phyloP scores from a whole-genome alignment of 2,113 vertebrate genomes.

The Bubalus kerabau region DNA sequence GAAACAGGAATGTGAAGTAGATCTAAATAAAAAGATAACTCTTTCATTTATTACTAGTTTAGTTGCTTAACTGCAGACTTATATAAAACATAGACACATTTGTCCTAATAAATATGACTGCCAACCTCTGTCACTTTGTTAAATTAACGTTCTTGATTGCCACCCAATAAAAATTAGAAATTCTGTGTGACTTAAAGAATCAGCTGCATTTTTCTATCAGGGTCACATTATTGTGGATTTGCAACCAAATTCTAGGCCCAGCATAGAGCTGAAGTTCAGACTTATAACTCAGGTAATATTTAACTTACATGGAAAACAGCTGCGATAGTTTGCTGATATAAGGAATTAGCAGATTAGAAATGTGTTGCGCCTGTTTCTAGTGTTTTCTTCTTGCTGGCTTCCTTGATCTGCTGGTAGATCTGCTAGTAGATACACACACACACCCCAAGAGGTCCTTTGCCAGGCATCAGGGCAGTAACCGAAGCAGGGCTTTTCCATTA shows the following conservation, averaged over 20 bases:
- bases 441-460: not conserved
- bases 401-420: not conserved
- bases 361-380: not conserved
- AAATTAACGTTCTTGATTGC: conserved; percentile 24
- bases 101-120: conserved; percentile 30
- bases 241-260: not conserved
- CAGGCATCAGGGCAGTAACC: not conserved
- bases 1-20: conserved; percentile 34
- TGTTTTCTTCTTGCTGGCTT: not conserved
- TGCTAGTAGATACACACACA: not conserved
- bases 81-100: not conserved
- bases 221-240: not conserved
- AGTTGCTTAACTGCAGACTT: conserved; percentile 25
- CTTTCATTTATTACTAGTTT: conserved; percentile 33
- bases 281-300: not conserved
- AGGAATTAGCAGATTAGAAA: not conserved
- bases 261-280: conserved; percentile 13
- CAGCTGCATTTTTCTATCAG: conserved; percentile 36
- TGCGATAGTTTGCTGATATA: not conserved
- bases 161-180: conserved; percentile 41
- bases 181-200: conserved; percentile 36
- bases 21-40: conserved; percentile 43
- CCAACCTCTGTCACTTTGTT: not conserved
- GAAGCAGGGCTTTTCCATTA: not conserved
- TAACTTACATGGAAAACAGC: not conserved